Evolutionary conservation across 2,888 invertebrate genomes (phyloP).

Genomic region (Melinaea marsaeus): DNA sequence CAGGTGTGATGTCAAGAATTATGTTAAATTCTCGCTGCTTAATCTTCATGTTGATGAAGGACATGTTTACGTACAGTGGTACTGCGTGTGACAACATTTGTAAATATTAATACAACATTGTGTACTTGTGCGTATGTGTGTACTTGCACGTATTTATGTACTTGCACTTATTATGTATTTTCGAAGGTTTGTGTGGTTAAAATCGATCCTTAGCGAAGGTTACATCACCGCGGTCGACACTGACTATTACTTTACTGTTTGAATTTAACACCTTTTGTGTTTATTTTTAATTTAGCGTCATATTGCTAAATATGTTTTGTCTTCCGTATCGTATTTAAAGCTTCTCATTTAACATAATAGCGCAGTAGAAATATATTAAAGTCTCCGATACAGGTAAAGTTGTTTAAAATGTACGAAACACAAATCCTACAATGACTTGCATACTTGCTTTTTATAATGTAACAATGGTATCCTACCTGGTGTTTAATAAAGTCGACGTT

Average conservation of each 20-base stretch:
- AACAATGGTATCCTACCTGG: too few species aligned
- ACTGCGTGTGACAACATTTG: too few species aligned
- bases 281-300: conserved; percentile 4
- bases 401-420: neutral
- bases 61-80: too few species aligned
- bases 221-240: neutral
- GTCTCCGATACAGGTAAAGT: too few species aligned
- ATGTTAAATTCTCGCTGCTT: too few species aligned
- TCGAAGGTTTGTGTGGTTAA: neutral
- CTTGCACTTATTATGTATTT: neutral
- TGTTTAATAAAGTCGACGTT: too few species aligned
- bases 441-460: neutral
- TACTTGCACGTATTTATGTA: too few species aligned
- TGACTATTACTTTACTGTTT: neutral
- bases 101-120: too few species aligned
- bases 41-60: too few species aligned
- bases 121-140: too few species aligned
- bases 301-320: neutral
- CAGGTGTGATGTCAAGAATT: conserved; percentile 9
- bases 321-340: neutral
- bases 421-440: conserved; percentile 6
- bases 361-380: too few species aligned
- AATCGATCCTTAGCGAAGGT: neutral
- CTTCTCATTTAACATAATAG: too few species aligned
- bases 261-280: conserved; percentile 3